Percentiles rank a stretch among this genome's conserved stretches.
These are phyloP conservation scores for Halcyon leucocephala DNA, from an alignment of 2,797 vertebrate genomes.

Conservation along the genomic window DNA sequence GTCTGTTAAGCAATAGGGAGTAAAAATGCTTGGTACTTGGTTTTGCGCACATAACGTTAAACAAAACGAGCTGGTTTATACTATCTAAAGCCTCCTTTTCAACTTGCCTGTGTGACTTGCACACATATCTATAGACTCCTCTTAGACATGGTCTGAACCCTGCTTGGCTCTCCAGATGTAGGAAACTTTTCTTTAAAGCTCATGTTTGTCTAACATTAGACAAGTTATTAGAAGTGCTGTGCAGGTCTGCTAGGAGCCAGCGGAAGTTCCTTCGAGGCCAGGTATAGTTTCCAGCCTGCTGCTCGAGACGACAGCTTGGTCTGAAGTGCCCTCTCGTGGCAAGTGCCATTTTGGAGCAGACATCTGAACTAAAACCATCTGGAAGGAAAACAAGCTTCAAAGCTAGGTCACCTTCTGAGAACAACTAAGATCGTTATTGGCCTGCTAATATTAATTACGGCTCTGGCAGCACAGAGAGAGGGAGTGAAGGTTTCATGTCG, in stretches of 20 bases:
- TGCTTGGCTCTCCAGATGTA: not conserved
- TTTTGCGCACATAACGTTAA: not conserved
- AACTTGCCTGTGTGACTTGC: no score
- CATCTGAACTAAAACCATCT: not conserved
- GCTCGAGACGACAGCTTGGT: conserved; percentile 39
- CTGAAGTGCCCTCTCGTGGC: conserved; percentile 68
- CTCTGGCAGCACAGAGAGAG: not conserved
- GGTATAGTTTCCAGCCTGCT: rapidly evolving
- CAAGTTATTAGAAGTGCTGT: not conserved
- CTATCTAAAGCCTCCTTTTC: not conserved
- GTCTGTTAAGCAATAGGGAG: not conserved
- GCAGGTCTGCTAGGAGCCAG: not conserved
- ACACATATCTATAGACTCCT: not conserved
- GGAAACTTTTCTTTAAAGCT: not conserved
- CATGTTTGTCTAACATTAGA: not conserved
- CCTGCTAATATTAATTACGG: not conserved
- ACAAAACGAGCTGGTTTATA: not conserved
- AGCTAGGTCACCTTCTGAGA: not conserved
- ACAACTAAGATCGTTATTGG: not conserved
- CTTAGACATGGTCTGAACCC: not conserved
- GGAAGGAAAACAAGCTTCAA: not conserved
- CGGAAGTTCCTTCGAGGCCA: not conserved
- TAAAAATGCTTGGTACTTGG: not conserved
- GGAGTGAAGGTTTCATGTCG: not conserved
- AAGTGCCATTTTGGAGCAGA: not conserved